Base-by-base conservation (phyloP, 2,797 vertebrate genomes). In the Anolis apletophallus region DNA sequence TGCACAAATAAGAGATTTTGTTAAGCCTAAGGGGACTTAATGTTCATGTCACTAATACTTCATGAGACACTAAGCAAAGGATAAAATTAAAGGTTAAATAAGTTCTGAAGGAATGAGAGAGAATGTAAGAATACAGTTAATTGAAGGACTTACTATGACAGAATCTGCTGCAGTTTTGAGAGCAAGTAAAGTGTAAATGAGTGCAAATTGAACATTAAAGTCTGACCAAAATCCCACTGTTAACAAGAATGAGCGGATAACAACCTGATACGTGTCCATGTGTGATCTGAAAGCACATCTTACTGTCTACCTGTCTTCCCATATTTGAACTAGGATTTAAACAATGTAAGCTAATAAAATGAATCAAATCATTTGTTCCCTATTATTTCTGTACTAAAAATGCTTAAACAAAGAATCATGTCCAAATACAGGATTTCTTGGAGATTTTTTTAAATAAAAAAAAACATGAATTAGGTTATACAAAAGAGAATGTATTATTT, bases 71-170 rank as follows among this genome's bases (percentile, higher is more conserved):
- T 69, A 88, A 88, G 88, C 79, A 57, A 79, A 91, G 19, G 80
- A 83, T 74, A 34, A 72, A 86, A 91, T 26, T 79, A 75, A 84
- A 80, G 88, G 91, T 89, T 89, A 89, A 92, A 86, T 85, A 72
- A 90, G 26, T 57, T 93, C 76, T 87, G 71, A 87, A 90, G 84
- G 85, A 85, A 90, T 54, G 13, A 80, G 71, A 86, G 79, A 77
- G 79, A 40, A n/a, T 71, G 79, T 81, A 57, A 55, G 61, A 88
- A 29, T 87, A 64, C 77, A 87, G 79, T 93, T 91, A 92, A 91
- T 83, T n/a, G 55, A 79, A 83, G 32, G 17, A 71, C 29, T 71
- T 74, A 78, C 78, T 86, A 5, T 73, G 85, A 91, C 68, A 90
- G 87, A 40, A 67, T 89, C 19, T 61, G 55, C 55, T 89, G 67